Conservation (phyloP, 1,140 invertebrate genomes). For the Macrobrachium nipponense region DNA sequence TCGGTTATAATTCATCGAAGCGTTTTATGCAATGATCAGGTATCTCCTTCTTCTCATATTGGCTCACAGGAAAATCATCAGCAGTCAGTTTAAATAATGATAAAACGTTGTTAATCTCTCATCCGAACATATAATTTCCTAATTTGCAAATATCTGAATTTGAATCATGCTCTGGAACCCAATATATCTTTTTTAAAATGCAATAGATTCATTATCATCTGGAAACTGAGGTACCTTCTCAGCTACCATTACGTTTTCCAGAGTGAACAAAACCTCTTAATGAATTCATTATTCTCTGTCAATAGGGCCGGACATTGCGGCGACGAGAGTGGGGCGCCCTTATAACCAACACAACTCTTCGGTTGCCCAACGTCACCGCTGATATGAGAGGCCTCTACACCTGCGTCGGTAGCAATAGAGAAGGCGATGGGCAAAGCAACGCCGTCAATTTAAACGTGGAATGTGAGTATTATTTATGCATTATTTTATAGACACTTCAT, state of each 20-base stretch:
- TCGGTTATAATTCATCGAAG: too few species aligned
- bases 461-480: conserved; percentile 24
- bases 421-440: conserved; percentile 41
- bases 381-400: conserved; percentile 39
- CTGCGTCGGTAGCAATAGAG: conserved; percentile 31
- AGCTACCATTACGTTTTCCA: not conserved
- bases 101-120: too few species aligned
- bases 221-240: too few species aligned
- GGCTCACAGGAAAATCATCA: too few species aligned
- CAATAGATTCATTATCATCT: too few species aligned
- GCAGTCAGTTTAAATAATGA: too few species aligned
- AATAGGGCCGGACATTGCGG: conserved; percentile 27
- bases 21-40: too few species aligned
- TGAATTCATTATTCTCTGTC: not conserved
- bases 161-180: too few species aligned
- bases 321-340: conserved; percentile 4
- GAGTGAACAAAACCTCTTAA: not conserved
- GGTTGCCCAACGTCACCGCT: conserved; percentile 18
- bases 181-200: too few species aligned
- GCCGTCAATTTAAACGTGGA: conserved; percentile 26
- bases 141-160: too few species aligned
- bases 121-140: too few species aligned
- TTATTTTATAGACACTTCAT: not conserved
- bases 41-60: too few species aligned
- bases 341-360: conserved; percentile 3